phyloP scores from a whole-genome alignment of 2,797 vertebrate species.

The Paedocypris micromegethes region DNA sequence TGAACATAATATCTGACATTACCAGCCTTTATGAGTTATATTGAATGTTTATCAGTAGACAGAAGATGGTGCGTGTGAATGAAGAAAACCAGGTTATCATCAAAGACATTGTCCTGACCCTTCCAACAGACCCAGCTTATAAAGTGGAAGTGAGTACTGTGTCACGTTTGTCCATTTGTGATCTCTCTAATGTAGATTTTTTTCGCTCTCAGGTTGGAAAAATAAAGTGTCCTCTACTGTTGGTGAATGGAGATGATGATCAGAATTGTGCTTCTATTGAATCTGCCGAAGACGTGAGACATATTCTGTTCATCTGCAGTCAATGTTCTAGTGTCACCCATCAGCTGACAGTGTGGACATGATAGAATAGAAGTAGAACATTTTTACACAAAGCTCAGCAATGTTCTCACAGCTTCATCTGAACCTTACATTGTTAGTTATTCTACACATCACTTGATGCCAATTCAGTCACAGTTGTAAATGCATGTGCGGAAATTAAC shows the following conservation, averaged over 20 bases:
- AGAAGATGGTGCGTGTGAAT: background rate
- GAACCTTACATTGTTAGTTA: too few relatives aligned
- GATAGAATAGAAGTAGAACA: too few relatives aligned
- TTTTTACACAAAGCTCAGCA: too few relatives aligned
- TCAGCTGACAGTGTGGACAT: too few relatives aligned
- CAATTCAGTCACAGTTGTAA: too few relatives aligned
- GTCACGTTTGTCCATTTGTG: too few relatives aligned
- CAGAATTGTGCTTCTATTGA: constrained; percentile 59
- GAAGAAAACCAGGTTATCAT: constrained; percentile 55
- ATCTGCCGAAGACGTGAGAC: constrained; percentile 61
- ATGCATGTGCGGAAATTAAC: too few relatives aligned
- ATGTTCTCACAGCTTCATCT: too few relatives aligned
- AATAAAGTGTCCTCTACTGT: constrained; percentile 62
- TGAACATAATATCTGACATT: too few relatives aligned
- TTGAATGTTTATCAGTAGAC: constrained; percentile 29
- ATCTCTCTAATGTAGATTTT: background rate
- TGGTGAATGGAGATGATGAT: constrained; percentile 65
- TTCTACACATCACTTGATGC: too few relatives aligned
- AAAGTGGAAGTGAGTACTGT: constrained; percentile 57
- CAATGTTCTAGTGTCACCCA: too few relatives aligned
- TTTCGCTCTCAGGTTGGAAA: constrained; percentile 54
- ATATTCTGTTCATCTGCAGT: background rate
- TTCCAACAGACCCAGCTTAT: constrained; percentile 29
- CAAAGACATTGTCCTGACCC: constrained; percentile 39
- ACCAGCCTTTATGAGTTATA: too few relatives aligned